These are phyloP conservation scores for Nezara viridula DNA, from an alignment of 2,888 invertebrate species.

Conservation along the genomic window DNA sequence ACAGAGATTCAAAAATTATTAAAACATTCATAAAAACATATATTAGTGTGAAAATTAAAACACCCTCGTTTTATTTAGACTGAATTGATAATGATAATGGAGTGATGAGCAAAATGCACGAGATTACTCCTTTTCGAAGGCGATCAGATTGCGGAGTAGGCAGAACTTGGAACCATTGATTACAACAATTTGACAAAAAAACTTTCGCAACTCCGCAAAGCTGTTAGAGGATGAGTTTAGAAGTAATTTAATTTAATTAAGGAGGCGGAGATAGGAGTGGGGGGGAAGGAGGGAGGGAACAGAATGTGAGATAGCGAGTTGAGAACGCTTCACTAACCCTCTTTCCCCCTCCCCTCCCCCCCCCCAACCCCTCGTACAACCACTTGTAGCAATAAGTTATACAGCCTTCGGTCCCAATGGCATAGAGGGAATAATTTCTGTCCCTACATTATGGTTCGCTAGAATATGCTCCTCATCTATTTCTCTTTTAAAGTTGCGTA, in stretches of 20 bases:
- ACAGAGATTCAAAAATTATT: no score
- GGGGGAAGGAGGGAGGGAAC: no score
- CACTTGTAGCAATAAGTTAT: background rate
- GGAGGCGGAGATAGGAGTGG: background rate
- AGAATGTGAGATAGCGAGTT: conserved; percentile 12
- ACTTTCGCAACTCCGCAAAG: background rate
- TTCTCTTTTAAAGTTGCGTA: no score
- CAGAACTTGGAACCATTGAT: background rate
- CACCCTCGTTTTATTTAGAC: no score
- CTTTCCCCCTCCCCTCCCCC: no score
- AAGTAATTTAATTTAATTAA: conserved; percentile 39
- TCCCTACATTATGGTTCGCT: background rate
- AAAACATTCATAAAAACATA: no score
- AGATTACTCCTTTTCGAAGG: background rate
- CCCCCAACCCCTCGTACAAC: background rate
- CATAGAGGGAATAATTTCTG: background rate
- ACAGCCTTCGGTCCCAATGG: background rate
- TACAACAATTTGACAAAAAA: background rate
- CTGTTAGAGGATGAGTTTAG: background rate
- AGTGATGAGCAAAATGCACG: no score
- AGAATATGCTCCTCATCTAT: background rate
- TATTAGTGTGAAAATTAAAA: no score
- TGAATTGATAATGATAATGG: no score
- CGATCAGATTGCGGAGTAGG: background rate
- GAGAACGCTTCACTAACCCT: background rate